Percentiles rank a stretch among this genome's conserved stretches.
Evolutionary conservation across 2,797 vertebrate species (phyloP).

Genomic region (Corythornis leucogaster): DNA sequence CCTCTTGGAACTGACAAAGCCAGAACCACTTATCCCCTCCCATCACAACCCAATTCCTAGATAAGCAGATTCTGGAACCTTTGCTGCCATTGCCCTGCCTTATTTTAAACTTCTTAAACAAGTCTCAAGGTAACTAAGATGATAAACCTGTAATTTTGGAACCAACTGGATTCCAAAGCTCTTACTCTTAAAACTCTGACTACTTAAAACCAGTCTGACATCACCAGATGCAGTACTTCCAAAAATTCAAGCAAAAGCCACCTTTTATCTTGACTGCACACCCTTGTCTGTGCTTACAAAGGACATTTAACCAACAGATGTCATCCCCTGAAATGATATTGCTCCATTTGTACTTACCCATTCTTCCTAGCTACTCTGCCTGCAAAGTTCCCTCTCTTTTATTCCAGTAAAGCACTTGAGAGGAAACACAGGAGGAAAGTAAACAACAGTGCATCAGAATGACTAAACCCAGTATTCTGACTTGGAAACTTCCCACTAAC

Average conservation of each 20-base stretch:
- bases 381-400: not conserved
- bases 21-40: not conserved
- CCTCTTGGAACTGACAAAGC: not conserved
- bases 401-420: not conserved
- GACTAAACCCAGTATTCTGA: not conserved
- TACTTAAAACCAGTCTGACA: not conserved
- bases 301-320: not conserved
- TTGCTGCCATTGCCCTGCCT: not conserved
- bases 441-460: not conserved
- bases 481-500: not conserved
- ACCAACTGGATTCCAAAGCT: not conserved
- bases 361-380: not conserved
- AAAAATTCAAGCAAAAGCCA: not conserved
- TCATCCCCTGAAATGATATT: not conserved
- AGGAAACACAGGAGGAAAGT: not conserved
- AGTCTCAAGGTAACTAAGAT: not conserved
- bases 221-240: accelerated
- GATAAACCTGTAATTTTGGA: not conserved
- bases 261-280: not conserved
- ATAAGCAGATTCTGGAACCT: not conserved
- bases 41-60: not conserved
- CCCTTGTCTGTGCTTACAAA: not conserved
- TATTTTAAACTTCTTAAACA: not conserved
- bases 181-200: not conserved
- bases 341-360: not conserved